These are phyloP conservation scores for Heliconius nattereri DNA, from an alignment of 1,140 invertebrate genomes.

Conservation along the genomic window DNA sequence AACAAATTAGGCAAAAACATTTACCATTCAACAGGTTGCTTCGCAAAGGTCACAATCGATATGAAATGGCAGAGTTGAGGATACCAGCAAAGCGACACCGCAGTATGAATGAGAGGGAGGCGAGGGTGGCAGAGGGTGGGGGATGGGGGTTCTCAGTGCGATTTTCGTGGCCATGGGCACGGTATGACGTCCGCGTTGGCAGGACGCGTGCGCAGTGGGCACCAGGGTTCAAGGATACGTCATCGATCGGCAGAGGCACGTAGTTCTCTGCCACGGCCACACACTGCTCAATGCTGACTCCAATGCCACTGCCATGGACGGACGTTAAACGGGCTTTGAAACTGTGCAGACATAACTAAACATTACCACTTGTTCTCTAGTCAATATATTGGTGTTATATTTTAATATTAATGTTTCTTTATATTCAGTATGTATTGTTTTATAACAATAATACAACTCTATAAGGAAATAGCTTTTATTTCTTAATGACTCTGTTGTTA, in stretches of 20 bases:
- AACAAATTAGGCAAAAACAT: conserved; percentile 24
- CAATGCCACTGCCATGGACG: conserved; percentile 62
- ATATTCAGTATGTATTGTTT: too few relatives aligned
- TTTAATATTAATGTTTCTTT: not conserved
- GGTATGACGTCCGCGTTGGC: conserved; percentile 61
- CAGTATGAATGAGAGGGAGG: conserved; percentile 58
- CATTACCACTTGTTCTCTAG: not conserved
- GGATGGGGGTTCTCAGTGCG: conserved; percentile 42
- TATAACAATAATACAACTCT: not conserved
- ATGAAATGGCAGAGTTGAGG: conserved; percentile 70
- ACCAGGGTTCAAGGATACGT: conserved; percentile 65
- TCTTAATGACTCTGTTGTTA: not conserved
- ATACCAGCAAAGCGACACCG: conserved; percentile 37
- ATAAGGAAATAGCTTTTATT: not conserved
- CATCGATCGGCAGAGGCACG: conserved; percentile 65
- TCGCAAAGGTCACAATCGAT: conserved; percentile 67
- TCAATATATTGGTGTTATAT: not conserved
- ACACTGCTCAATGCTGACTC: conserved; percentile 50
- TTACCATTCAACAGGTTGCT: conserved; percentile 54
- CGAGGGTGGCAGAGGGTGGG: conserved; percentile 29
- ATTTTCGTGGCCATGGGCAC: conserved; percentile 70
- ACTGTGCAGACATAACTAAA: conserved; percentile 34
- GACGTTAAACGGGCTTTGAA: conserved; percentile 27
- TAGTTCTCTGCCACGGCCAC: conserved; percentile 56
- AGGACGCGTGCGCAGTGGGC: conserved; percentile 58